Conservation (phyloP, 2,113 vertebrate species). For the Corapipo altera region DNA sequence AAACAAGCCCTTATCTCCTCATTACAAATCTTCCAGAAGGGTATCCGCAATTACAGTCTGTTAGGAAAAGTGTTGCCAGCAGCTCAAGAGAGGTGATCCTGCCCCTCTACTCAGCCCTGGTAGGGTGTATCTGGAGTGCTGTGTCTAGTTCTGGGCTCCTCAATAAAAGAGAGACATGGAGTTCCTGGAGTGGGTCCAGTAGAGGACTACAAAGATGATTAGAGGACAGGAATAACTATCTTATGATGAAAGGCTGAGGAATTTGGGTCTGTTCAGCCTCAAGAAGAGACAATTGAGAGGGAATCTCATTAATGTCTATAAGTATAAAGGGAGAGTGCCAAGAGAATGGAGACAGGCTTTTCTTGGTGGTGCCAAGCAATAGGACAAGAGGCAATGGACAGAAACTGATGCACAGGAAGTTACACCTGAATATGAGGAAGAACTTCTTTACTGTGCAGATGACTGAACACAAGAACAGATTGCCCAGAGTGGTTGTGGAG, state of each 20-base stretch:
- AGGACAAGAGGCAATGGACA: neutral
- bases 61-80: neutral
- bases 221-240: neutral
- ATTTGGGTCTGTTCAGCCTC: neutral
- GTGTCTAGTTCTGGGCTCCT: neutral
- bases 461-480: neutral
- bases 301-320: neutral
- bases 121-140: neutral
- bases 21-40: no score
- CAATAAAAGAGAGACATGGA: neutral
- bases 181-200: neutral
- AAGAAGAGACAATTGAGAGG: neutral
- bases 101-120: rapidly evolving
- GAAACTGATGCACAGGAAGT: neutral
- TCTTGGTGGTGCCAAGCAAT: neutral
- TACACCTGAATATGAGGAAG: neutral
- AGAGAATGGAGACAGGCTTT: neutral
- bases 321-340: neutral
- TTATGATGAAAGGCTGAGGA: neutral
- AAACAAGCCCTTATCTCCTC: no score
- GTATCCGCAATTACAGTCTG: no score
- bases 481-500: neutral
- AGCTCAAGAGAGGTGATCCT: neutral
- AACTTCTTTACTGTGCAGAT: neutral
- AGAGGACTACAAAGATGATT: neutral